Evolutionary conservation across 2,888 invertebrate genomes (phyloP).

Genomic region (Tupiocoris notatus): DNA sequence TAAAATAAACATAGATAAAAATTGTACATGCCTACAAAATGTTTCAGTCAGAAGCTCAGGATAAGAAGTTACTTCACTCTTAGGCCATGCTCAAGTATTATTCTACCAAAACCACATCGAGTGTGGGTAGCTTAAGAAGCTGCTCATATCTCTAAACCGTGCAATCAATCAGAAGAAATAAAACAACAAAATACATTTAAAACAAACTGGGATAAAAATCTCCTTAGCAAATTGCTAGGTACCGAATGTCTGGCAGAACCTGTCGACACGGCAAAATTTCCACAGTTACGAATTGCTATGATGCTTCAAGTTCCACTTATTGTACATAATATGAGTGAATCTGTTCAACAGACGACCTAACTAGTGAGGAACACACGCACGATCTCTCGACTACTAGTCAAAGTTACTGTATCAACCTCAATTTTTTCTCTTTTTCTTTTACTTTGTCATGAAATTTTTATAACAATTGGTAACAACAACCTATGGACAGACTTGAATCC

Average conservation of each 20-base stretch:
- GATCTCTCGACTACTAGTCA: not conserved
- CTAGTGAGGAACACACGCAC: conserved; percentile 17
- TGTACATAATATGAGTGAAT: no score
- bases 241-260: no score
- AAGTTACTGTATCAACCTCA: not conserved
- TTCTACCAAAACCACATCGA: not conserved
- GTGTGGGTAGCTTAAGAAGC: not conserved
- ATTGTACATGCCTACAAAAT: not conserved
- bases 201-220: no score
- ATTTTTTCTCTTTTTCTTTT: not conserved
- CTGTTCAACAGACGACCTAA: not conserved
- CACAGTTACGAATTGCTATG: no score
- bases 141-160: not conserved
- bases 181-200: no score
- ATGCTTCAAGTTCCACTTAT: no score
- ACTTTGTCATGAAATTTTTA: not conserved
- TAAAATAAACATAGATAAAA: no score
- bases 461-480: conserved; percentile 1
- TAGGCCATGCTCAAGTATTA: not conserved
- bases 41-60: not conserved
- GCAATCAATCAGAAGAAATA: not conserved
- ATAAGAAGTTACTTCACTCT: not conserved
- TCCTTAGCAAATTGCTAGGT: no score
- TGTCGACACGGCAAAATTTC: no score
- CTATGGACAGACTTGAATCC: conserved; percentile 21